Percentiles rank a stretch among this genome's conserved stretches.
Conservation (phyloP, 2,113 vertebrate genomes). For the Cairina moschata region DNA sequence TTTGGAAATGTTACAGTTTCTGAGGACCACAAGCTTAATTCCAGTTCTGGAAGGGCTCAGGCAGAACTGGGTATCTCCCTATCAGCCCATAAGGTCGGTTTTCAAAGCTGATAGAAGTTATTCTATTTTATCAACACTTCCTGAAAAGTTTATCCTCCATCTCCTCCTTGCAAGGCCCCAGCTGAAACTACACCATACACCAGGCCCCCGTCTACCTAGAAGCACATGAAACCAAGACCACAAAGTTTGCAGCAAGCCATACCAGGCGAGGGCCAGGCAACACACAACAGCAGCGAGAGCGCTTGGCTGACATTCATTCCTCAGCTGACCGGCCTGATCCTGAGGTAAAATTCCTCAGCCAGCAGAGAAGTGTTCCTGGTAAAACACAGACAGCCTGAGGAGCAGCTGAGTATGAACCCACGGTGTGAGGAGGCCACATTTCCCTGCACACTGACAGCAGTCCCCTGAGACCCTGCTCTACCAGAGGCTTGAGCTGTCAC, state of each 20-base stretch:
- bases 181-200: background rate
- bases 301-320: conserved; percentile 1
- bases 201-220: background rate
- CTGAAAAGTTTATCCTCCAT: background rate
- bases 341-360: conserved; percentile 57
- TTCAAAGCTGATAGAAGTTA: background rate
- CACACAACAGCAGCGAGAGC: background rate
- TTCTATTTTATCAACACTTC: background rate
- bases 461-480: background rate
- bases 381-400: background rate
- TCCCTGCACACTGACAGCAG: background rate
- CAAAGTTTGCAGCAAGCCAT: background rate
- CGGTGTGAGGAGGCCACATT: fast-evolving
- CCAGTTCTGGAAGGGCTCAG: background rate
- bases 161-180: background rate
- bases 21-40: background rate
- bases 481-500: background rate
- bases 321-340: conserved; percentile 36
- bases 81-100: background rate
- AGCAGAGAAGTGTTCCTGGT: background rate
- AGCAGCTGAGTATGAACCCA: background rate
- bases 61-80: background rate
- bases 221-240: background rate
- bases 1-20: background rate
- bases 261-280: background rate